phyloP scores from a whole-genome alignment of 2,888 invertebrate species.

The Cabera pusaria region DNA sequence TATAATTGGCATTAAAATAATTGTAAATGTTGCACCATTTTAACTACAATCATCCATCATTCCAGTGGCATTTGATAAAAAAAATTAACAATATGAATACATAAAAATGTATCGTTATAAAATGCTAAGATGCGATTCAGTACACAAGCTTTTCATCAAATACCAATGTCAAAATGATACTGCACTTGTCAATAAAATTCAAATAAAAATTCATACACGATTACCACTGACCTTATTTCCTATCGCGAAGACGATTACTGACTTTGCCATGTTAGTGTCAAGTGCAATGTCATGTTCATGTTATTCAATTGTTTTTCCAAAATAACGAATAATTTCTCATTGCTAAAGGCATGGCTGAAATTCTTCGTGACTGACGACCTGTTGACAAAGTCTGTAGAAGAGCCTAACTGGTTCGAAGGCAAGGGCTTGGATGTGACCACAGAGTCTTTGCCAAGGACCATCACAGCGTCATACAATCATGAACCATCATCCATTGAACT shows the following conservation, averaged over 20 bases:
- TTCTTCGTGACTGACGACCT: constrained; percentile 81
- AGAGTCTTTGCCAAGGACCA: constrained; percentile 62
- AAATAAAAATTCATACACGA: not conserved
- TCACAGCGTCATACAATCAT: constrained; percentile 61
- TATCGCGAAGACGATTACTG: too few relatives aligned
- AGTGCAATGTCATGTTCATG: constrained; percentile 21
- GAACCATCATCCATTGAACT: constrained; percentile 72
- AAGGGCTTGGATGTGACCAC: constrained; percentile 60
- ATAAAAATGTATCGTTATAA: too few relatives aligned
- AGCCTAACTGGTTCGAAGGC: constrained; percentile 74
- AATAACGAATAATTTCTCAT: constrained; percentile 58
- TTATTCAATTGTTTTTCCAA: constrained; percentile 35
- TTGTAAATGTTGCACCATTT: constrained; percentile 35
- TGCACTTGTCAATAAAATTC: constrained; percentile 1
- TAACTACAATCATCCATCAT: constrained; percentile 25
- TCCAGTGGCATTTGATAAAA: too few relatives aligned
- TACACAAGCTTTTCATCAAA: constrained; percentile 4
- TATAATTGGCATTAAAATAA: constrained; percentile 68
- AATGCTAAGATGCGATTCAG: too few relatives aligned
- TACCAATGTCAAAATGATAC: not conserved
- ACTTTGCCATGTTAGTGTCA: too few relatives aligned
- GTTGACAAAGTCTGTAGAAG: constrained; percentile 75
- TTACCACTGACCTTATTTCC: not conserved
- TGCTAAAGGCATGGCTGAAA: constrained; percentile 83
- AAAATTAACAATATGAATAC: too few relatives aligned